phyloP scores from a whole-genome alignment of 1,140 invertebrate species.

The Ditylenchus dipsaci region DNA sequence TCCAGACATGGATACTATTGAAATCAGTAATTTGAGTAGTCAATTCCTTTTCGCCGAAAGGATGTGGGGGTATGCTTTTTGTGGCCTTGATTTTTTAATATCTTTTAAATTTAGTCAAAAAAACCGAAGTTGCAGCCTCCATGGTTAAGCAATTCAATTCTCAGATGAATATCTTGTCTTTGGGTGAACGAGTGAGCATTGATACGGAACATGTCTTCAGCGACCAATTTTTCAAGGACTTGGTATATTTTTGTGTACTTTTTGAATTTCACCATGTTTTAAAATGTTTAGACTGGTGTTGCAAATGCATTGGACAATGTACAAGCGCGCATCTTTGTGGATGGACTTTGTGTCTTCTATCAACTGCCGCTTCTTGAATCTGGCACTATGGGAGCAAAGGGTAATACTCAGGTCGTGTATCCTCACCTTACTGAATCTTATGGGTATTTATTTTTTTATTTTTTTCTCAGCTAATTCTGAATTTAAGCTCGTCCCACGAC shows the following conservation, averaged over 20 bases:
- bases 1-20: constrained; percentile 85
- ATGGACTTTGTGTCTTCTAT: constrained; percentile 93
- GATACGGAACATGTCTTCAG: constrained; percentile 92
- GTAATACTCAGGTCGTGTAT: constrained; percentile 77
- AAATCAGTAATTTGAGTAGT: constrained; percentile 95
- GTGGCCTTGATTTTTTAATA: too few relatives aligned
- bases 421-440: constrained; percentile 57
- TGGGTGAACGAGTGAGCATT: constrained; percentile 86
- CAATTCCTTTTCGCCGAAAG: constrained; percentile 92
- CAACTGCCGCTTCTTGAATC: constrained; percentile 90
- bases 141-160: constrained; percentile 81
- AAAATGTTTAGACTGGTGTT: constrained; percentile 70
- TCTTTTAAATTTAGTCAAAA: constrained; percentile 63
- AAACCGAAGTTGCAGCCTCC: constrained; percentile 83
- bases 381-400: constrained; percentile 96
- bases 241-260: constrained; percentile 7
- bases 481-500: constrained; percentile 77
- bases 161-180: constrained; percentile 74
- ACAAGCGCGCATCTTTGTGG: constrained; percentile 94
- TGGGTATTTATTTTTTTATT: constrained; percentile 14
- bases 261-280: constrained; percentile 58
- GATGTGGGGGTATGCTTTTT: constrained; percentile 75
- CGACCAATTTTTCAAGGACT: constrained; percentile 86
- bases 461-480: too few relatives aligned
- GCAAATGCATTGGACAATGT: constrained; percentile 96